Base-by-base conservation (phyloP, 2,888 invertebrate species). In the Drosophila villosipedis region DNA sequence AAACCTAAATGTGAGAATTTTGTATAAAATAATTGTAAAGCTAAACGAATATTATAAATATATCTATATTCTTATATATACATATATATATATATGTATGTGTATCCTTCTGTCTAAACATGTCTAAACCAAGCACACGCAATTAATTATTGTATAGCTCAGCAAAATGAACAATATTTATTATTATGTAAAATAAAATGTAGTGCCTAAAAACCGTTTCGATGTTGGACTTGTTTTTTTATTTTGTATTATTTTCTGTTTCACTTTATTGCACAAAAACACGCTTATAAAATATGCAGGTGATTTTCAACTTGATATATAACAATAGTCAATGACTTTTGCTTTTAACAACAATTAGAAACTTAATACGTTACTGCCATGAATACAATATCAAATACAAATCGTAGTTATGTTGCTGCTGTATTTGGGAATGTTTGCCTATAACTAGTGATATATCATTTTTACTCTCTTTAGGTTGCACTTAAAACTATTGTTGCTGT, bases 111-210 rank as follows among this genome's bases (percentile, higher is more conserved):
- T 67, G 22, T 64, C 19, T 66, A 14, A 55, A 61, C 30, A 54
- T 43, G 37, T 49, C 22, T 54, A 58, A 78, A 68, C 49, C 55
- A 68, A 68, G 68, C 68, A 61, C 63, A 77, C 67, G 76, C 55
- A 77, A 78, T 66, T 25, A 63, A 66, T 62, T 78, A 78, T 69
- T 75, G 75, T 77, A 80, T 76, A 81, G 62, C 73, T 72, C 87
- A 86, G 89, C 86, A 74, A 77, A 81, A 87, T 84, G 84, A 87
- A 87, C 87, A 87, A 87, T 84, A 83, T 86, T 83, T 89, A 91
- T 90, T 91, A 84, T 89, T 83, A 89, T 88, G 78, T 82, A 78
- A 71, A 78, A 80, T 80, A 77, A 80, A 80, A 65, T 74, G 61
- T 79, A 82, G 82, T 67, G 68, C 65, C 57, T 82, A 74, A 82